Base-by-base conservation (phyloP, 2,113 vertebrate genomes). In the Xiphophorus hellerii region DNA sequence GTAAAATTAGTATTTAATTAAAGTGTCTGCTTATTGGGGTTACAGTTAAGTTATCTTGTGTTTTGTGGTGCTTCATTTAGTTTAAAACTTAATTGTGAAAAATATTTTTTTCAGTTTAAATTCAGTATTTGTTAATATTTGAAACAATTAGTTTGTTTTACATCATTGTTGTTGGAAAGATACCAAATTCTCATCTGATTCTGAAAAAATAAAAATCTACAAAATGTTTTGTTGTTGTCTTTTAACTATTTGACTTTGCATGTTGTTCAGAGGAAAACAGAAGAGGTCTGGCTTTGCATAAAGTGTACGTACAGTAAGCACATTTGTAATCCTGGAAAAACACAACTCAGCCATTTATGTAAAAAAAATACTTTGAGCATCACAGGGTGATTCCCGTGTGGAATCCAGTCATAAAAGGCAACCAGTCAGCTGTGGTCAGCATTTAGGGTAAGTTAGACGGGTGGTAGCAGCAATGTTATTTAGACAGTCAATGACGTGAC, bases 241-340 rank as follows among this genome's bases (percentile, higher is more conserved):
- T 75, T 67, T 25, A 64, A 37, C 68, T 20, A 44, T 76, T 69
- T 80, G 66, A 78, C 29, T 71, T 69, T 83, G 70, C 64, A 73
- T 76, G 81, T 64, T 77, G 76, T 73, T 77, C 48, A 60, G 70
- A 44, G 42, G 71, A 64, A 83, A 86, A 84, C 79, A 81, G 69
- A 35, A 62, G 81, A 83, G 83, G 83, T 84, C 84, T 87, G 87
- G 71, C 77, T 89, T 80, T 81, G 48, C 77, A 87, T 73, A 85
- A 83, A 84, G 72, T 73, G 22, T 80, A 84, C 72, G 67, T 81
- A 87, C 83, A 87, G 87, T 89, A 91, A 87, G 90, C 91, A 92
- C 85, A 91, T 91, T 92, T 87, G 80, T 84, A 91, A 90, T 87
- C 85, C 91, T 94, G 82, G 91, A 81, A 93, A 95, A 94, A 94